phyloP scores from a whole-genome alignment of 2,113 vertebrate genomes.

The Arvicanthis niloticus region DNA sequence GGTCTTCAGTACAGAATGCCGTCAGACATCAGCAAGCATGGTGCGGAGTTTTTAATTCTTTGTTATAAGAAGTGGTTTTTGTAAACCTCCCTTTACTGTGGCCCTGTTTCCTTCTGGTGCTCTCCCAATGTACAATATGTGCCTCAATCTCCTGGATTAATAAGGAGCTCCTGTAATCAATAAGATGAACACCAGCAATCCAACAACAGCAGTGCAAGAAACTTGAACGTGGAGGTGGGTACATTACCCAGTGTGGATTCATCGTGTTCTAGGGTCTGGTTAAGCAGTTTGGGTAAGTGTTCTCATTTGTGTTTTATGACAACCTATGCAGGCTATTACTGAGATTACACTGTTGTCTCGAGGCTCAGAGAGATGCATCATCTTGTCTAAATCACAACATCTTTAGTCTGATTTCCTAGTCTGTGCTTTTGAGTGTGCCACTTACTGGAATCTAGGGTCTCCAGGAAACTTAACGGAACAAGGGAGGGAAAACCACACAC shows the following conservation, averaged over 20 bases:
- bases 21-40: not conserved
- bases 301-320: not conserved
- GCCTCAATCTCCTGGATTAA: not conserved
- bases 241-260: not conserved
- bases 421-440: not conserved
- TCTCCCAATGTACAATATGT: not conserved
- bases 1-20: not conserved
- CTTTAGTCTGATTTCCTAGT: not conserved
- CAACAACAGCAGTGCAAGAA: not conserved
- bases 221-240: not conserved
- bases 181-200: constrained; percentile 11
- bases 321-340: not conserved
- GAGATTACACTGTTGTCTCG: not conserved
- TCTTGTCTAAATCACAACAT: not conserved
- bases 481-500: not conserved
- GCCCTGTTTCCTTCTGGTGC: not conserved
- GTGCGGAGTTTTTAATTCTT: not conserved
- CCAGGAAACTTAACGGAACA: not conserved
- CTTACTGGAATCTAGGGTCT: not conserved
- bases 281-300: not conserved
- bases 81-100: not conserved
- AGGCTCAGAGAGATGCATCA: constrained; percentile 24
- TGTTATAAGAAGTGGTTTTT: not conserved
- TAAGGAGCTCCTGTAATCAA: constrained; percentile 30
- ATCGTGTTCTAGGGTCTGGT: not conserved